phyloP scores from a whole-genome alignment of 2,888 invertebrate species.

The Rhagium mordax region DNA sequence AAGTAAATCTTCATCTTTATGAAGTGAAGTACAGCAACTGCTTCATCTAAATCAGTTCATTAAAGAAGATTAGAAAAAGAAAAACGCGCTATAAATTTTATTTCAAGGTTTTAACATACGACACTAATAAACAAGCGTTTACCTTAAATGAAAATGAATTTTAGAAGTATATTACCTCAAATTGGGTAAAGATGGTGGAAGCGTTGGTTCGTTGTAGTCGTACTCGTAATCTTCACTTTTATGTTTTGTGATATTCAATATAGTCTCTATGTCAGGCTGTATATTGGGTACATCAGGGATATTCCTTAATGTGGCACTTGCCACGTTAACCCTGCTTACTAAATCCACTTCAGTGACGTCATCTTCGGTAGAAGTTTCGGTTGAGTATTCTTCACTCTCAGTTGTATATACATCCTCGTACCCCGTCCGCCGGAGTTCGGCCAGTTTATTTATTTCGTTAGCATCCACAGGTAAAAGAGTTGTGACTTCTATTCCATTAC shows the following conservation, averaged over 20 bases:
- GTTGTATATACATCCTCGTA: conserved; percentile 19
- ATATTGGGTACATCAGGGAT: conserved; percentile 58
- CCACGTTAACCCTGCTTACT: conserved; percentile 67
- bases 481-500: conserved; percentile 30
- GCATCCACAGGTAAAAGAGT: conserved; percentile 48
- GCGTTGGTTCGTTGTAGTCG: conserved; percentile 80
- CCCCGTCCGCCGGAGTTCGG: conserved; percentile 43
- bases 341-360: conserved; percentile 52
- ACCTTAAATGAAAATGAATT: conserved; percentile 4
- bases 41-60: too few relatives aligned
- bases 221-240: conserved; percentile 79
- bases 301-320: conserved; percentile 67
- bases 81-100: too few relatives aligned
- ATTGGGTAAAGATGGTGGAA: conserved; percentile 89
- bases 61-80: too few relatives aligned
- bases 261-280: conserved; percentile 69
- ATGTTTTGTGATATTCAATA: conserved; percentile 71
- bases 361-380: conserved; percentile 36
- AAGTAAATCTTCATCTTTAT: too few relatives aligned
- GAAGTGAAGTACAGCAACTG: too few relatives aligned
- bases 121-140: background rate
- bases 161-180: conserved; percentile 74
- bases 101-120: too few relatives aligned
- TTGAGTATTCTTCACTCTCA: conserved; percentile 6
- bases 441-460: conserved; percentile 52